These are phyloP conservation scores for Spondyliosoma cantharus DNA, from an alignment of 2,797 vertebrate species.

Conservation along the genomic window DNA sequence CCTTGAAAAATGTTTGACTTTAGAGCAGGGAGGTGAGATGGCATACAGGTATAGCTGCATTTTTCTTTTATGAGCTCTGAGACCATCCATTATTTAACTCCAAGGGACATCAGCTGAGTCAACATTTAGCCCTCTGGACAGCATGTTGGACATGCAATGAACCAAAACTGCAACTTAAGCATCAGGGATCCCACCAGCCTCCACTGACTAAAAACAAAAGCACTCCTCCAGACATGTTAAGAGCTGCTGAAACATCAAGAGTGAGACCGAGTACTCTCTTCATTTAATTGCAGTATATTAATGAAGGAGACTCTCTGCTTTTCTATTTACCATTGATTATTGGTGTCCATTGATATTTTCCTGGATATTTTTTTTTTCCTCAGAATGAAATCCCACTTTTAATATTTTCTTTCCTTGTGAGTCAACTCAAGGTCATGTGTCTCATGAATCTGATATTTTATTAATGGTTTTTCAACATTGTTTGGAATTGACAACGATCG, in stretches of 20 bases:
- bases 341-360: neutral
- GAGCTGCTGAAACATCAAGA: constrained; percentile 7
- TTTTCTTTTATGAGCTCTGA: constrained; percentile 69
- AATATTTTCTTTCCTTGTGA: neutral
- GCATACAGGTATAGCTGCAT: constrained; percentile 51
- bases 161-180: constrained; percentile 38
- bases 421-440: constrained; percentile 26
- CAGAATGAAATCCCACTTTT: neutral
- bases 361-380: neutral
- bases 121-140: constrained; percentile 43
- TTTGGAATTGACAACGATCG: constrained; percentile 20
- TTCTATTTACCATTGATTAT: neutral
- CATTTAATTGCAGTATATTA: neutral
- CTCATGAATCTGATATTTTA: constrained; percentile 32
- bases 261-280: neutral
- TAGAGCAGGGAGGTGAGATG: constrained; percentile 32
- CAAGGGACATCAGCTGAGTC: constrained; percentile 59
- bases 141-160: constrained; percentile 51
- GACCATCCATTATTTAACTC: constrained; percentile 65
- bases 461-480: constrained; percentile 10
- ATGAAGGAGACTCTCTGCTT: neutral
- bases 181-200: neutral
- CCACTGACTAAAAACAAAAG: constrained; percentile 8
- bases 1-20: constrained; percentile 6
- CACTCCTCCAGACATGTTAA: neutral